Percentiles rank a stretch among this genome's conserved stretches.
Conservation (phyloP, 2,113 vertebrate species). For the Protobothrops mucrosquamatus region DNA sequence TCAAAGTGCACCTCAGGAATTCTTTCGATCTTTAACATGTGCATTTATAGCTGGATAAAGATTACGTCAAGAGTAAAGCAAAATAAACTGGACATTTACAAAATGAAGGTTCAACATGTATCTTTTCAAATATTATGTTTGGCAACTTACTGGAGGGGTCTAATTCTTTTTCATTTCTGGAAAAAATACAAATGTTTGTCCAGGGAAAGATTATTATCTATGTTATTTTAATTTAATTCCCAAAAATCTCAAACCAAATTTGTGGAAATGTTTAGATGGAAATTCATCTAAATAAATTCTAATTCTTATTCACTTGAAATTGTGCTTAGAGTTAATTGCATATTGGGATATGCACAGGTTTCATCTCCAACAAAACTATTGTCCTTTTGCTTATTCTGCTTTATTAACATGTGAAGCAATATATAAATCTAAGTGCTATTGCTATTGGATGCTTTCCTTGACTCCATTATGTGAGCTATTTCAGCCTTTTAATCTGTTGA, state of each 20-base stretch:
- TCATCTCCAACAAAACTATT: background rate
- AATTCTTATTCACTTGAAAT: background rate
- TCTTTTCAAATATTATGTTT: background rate
- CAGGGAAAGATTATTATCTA: background rate
- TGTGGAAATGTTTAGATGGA: background rate
- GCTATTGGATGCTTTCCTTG: background rate
- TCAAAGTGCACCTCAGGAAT: background rate
- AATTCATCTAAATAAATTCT: background rate
- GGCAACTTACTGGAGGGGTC: background rate
- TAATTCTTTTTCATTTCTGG: background rate
- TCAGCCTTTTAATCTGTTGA: conserved; percentile 8
- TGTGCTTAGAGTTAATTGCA: background rate
- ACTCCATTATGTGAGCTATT: background rate
- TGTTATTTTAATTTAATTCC: background rate
- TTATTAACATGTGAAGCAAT: background rate
- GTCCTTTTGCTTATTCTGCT: background rate
- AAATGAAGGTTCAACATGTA: background rate
- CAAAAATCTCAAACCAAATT: background rate
- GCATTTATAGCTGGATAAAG: background rate
- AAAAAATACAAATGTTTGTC: background rate
- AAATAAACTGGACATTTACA: background rate
- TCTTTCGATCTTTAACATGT: background rate
- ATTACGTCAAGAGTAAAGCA: background rate
- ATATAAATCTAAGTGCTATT: background rate
- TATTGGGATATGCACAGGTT: background rate